These are phyloP conservation scores for Paracentrotus lividus DNA, from an alignment of 53 echinoderm and acorn worm genomes.

Conservation along the genomic window DNA sequence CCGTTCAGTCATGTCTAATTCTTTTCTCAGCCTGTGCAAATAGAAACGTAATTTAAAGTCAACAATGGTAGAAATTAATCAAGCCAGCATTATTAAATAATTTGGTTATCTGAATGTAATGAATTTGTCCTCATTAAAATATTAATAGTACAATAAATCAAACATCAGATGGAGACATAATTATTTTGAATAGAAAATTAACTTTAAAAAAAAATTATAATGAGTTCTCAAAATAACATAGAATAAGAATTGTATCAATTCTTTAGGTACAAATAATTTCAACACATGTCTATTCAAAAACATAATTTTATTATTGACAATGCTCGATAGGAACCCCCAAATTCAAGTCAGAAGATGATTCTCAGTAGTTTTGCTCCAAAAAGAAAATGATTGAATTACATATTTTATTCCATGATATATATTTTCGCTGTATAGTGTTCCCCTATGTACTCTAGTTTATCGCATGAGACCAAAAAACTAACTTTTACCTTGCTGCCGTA, in stretches of 20 bases:
- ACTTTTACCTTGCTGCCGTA: slow-evolving; percentile 29
- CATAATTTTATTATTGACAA: not conserved
- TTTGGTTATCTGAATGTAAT: not conserved
- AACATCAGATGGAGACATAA: not conserved
- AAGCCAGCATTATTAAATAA: slow-evolving; percentile 3
- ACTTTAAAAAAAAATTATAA: too few species aligned
- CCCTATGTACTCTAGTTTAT: slow-evolving; percentile 29
- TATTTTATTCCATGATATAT: not conserved
- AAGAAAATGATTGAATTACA: not conserved
- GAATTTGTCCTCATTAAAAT: not conserved
- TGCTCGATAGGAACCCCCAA: not conserved
- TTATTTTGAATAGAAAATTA: not conserved
- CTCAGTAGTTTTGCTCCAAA: not conserved
- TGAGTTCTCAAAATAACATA: too few species aligned
- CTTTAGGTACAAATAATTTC: too few species aligned
- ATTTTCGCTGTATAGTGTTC: not conserved
- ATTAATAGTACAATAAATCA: not conserved
- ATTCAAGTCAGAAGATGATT: not conserved
- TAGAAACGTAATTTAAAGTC: not conserved
- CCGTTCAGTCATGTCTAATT: not conserved
- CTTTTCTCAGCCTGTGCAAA: not conserved
- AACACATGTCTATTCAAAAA: not conserved
- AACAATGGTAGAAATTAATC: not conserved
- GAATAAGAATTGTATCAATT: too few species aligned
- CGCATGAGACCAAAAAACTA: slow-evolving; percentile 32